A percentile compares a stretch with the other conserved stretches of the same genome.
Evolutionary conservation across 2,888 invertebrate genomes (phyloP).

Genomic region (Hanleya hanleyi): DNA sequence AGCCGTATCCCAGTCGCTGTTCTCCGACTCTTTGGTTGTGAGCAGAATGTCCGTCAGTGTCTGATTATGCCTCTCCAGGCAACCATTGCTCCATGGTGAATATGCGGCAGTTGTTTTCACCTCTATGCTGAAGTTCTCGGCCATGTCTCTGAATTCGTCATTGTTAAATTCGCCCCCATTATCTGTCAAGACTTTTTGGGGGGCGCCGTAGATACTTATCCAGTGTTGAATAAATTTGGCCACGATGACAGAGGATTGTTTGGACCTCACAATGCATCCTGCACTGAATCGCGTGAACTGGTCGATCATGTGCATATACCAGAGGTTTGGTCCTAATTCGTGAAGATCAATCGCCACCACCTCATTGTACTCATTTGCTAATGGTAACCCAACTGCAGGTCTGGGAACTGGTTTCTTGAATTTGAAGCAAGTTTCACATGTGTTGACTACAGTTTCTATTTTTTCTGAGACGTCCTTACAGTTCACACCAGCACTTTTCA

Average conservation of each 20-base stretch:
- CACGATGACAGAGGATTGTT: no score
- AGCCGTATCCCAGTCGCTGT: constrained; percentile 15
- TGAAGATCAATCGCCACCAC: background rate
- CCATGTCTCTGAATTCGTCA: constrained; percentile 14
- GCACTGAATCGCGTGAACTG: no score
- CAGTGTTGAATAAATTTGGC: no score
- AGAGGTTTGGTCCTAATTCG: no score
- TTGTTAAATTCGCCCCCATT: constrained; percentile 20
- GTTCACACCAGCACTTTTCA: constrained; percentile 30
- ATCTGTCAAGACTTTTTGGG: constrained; percentile 12
- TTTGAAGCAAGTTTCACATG: constrained; percentile 22
- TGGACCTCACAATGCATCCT: no score
- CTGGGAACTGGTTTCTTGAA: constrained; percentile 16
- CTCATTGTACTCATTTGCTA: constrained; percentile 13
- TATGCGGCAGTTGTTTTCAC: no score
- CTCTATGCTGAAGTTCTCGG: constrained; percentile 17
- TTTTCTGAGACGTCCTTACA: background rate
- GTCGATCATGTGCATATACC: no score
- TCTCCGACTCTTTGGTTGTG: constrained; percentile 10
- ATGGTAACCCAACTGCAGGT: constrained; percentile 10
- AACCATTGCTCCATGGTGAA: constrained; percentile 23
- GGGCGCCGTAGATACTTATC: no score
- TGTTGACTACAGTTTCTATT: constrained; percentile 25
- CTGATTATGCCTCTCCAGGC: no score
- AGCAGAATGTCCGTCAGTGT: constrained; percentile 18